Percentiles rank a stretch among this genome's conserved stretches.
These are phyloP conservation scores for Penaeus indicus DNA, from an alignment of 1,140 invertebrate species.

Conservation along the genomic window DNA sequence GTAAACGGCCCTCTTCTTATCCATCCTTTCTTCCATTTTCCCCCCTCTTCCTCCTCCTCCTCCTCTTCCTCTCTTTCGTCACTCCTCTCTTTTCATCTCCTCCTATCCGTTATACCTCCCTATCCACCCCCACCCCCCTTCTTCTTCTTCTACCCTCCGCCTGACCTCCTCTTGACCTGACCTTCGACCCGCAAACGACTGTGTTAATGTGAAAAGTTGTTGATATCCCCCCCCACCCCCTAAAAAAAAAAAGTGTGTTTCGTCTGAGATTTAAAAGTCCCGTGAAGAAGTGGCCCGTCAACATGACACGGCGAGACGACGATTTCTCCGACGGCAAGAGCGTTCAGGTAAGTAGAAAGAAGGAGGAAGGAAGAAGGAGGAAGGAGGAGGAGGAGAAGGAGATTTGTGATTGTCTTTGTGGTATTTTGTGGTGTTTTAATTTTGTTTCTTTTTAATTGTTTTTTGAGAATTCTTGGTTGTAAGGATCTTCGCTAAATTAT, in stretches of 20 bases:
- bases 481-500: too few relatives aligned
- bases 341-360: conserved; percentile 56
- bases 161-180: conserved; percentile 8
- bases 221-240: too few relatives aligned
- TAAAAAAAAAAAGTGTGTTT: neutral
- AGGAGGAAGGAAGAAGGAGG: too few relatives aligned
- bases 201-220: too few relatives aligned
- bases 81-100: neutral
- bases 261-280: neutral
- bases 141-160: neutral
- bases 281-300: neutral
- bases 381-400: too few relatives aligned
- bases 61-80: neutral
- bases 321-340: conserved; percentile 56
- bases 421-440: too few relatives aligned
- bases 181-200: neutral
- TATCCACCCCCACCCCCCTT: too few relatives aligned
- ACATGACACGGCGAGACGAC: conserved; percentile 53
- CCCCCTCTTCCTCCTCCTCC: neutral
- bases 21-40: neutral
- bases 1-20: too few relatives aligned
- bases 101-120: neutral
- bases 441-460: too few relatives aligned
- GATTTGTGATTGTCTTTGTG: too few relatives aligned
- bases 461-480: too few relatives aligned